A percentile compares a stretch with the other conserved stretches of the same genome.
Evolutionary conservation across 2,888 invertebrate genomes (phyloP).

Genomic region (Drosophila algonquin): DNA sequence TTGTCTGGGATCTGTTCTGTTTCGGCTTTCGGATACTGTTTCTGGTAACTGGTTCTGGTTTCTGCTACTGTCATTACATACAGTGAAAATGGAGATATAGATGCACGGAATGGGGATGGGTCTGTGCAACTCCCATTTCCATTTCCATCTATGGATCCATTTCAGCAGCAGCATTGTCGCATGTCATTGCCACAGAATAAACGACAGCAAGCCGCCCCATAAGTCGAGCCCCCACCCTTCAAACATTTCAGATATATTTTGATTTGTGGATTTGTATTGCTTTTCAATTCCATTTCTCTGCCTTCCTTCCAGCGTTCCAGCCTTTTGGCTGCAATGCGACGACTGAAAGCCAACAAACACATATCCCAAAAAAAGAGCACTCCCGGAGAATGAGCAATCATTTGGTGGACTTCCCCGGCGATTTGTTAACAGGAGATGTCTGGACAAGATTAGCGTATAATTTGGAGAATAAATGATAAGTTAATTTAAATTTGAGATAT

Average conservation of each 20-base stretch:
- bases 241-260: constrained; percentile 51
- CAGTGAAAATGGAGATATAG: background rate
- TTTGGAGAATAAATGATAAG: constrained; percentile 31
- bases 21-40: constrained; percentile 24
- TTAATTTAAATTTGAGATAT: background rate
- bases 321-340: constrained; percentile 58
- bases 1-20: constrained; percentile 35
- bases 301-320: background rate
- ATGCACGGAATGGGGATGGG: background rate
- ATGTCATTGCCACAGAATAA: constrained; percentile 49
- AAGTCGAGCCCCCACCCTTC: constrained; percentile 14
- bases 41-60: background rate
- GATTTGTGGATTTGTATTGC: constrained; percentile 66
- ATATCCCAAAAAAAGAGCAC: constrained; percentile 5
- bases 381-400: constrained; percentile 27
- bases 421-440: constrained; percentile 55
- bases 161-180: constrained; percentile 56
- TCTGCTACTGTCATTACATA: constrained; percentile 27
- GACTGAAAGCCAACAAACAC: constrained; percentile 36
- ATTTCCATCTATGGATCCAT: constrained; percentile 38
- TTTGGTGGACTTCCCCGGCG: constrained; percentile 7
- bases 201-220: constrained; percentile 40
- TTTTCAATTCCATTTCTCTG: constrained; percentile 49
- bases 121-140: constrained; percentile 18
- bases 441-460: constrained; percentile 55